phyloP scores from a whole-genome alignment of 2,888 invertebrate species.

The Stenichneumon culpator region DNA sequence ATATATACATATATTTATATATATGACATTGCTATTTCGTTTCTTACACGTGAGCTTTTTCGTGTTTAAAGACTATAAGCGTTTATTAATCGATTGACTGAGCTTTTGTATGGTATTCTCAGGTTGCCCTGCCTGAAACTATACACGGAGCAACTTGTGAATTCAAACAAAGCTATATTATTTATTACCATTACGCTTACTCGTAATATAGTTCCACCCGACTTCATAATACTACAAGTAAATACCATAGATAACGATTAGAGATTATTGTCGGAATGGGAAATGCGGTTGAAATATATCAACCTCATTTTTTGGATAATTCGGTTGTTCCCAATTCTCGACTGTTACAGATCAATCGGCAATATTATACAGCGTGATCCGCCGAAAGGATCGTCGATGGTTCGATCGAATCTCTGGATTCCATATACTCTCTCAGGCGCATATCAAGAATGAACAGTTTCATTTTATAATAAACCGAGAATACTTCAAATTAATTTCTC shows the following conservation, averaged over 20 bases:
- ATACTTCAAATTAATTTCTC: conserved; percentile 19
- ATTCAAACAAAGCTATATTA: conserved; percentile 9
- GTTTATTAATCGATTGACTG: conserved; percentile 19
- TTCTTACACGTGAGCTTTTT: not conserved
- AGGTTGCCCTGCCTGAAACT: not conserved
- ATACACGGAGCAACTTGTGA: not conserved
- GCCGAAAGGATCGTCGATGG: not conserved
- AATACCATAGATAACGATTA: conserved; percentile 39
- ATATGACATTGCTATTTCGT: conserved; percentile 35
- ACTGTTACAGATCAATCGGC: not conserved
- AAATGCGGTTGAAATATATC: conserved; percentile 23
- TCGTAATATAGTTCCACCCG: conserved; percentile 7
- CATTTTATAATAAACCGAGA: not conserved
- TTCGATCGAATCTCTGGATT: not conserved
- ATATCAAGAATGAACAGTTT: not conserved
- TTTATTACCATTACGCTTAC: not conserved
- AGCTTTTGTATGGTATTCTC: not conserved
- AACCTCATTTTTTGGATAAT: conserved; percentile 13
- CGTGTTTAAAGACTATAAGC: conserved; percentile 40
- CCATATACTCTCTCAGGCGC: not conserved
- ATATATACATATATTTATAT: conserved; percentile 54
- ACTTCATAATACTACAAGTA: conserved; percentile 18
- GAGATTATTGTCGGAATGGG: conserved; percentile 7
- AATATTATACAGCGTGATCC: conserved; percentile 3
- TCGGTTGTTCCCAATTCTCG: not conserved